A percentile compares a stretch with the other conserved stretches of the same genome.
phyloP scores from a whole-genome alignment of 2,888 invertebrate species.

The Andrena trimmerana region DNA sequence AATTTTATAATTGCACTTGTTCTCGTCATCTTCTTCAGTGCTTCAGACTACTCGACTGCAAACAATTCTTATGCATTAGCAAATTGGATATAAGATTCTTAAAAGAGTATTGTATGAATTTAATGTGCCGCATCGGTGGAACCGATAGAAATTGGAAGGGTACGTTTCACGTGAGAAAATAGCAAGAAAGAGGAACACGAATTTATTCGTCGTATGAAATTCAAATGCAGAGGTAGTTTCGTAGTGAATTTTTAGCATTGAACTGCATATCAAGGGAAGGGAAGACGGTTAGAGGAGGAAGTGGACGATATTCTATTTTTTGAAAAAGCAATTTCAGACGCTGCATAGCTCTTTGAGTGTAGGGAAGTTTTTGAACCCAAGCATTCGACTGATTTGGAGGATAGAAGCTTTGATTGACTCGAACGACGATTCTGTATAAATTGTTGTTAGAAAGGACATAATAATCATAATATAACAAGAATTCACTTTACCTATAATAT shows the following conservation, averaged over 20 bases:
- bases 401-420: conserved; percentile 22
- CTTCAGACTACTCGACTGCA: background rate
- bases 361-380: conserved; percentile 34
- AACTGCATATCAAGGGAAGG: background rate
- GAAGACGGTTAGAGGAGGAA: background rate
- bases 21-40: background rate
- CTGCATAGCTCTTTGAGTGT: conserved; percentile 15
- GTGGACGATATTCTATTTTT: background rate
- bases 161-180: background rate
- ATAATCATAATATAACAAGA: too few species aligned
- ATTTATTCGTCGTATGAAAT: background rate
- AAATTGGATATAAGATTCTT: background rate
- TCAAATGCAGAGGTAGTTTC: background rate
- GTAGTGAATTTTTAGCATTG: background rate
- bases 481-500: too few species aligned
- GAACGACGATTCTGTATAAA: too few species aligned
- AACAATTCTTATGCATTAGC: background rate
- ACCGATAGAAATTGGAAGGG: background rate
- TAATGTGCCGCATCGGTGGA: background rate
- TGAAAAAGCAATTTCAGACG: background rate
- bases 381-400: conserved; percentile 24
- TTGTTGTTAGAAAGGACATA: background rate
- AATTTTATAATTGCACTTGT: background rate
- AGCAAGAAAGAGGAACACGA: background rate
- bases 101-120: background rate